A percentile compares a stretch with the other conserved stretches of the same genome.
Conservation (phyloP, 2,113 vertebrate species). For the Sander vitreus region DNA sequence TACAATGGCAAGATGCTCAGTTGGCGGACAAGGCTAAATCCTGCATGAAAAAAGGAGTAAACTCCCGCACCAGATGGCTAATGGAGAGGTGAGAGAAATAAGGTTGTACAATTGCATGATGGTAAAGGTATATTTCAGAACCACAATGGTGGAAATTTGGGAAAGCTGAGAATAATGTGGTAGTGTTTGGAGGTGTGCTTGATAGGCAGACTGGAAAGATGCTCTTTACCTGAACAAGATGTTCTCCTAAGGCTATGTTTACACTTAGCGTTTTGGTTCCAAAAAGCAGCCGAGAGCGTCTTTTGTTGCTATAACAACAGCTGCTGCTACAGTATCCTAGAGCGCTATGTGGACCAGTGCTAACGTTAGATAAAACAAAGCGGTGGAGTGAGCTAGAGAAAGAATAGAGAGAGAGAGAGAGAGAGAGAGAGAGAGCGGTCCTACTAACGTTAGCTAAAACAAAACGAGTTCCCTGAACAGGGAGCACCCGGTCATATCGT, state of each 20-base stretch:
- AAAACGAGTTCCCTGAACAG: no score
- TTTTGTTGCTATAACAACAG: no score
- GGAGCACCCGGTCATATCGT: no score
- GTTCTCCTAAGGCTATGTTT: not conserved
- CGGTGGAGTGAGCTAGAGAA: no score
- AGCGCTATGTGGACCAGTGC: no score
- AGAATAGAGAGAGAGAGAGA: no score
- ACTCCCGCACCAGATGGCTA: constrained; percentile 44
- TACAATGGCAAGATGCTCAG: constrained; percentile 41
- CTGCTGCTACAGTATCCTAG: no score
- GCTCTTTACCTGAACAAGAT: constrained; percentile 11
- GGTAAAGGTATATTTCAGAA: not conserved
- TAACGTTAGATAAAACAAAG: no score
- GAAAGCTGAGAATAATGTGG: not conserved
- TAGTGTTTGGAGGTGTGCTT: not conserved
- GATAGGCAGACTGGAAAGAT: constrained; percentile 10
- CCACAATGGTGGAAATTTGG: not conserved
- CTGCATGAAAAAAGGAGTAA: constrained; percentile 10
- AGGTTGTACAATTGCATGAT: constrained; percentile 10
- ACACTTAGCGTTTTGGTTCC: no score
- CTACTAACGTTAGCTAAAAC: no score
- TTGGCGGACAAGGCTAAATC: constrained; percentile 41
- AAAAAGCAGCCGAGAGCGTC: no score
- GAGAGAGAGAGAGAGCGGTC: no score
- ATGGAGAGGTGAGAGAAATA: constrained; percentile 27